Evolutionary conservation across 2,113 vertebrate species (phyloP), one percentile per base, ranked within the genome.

Genomic region (Epinephelus moara): DNA sequence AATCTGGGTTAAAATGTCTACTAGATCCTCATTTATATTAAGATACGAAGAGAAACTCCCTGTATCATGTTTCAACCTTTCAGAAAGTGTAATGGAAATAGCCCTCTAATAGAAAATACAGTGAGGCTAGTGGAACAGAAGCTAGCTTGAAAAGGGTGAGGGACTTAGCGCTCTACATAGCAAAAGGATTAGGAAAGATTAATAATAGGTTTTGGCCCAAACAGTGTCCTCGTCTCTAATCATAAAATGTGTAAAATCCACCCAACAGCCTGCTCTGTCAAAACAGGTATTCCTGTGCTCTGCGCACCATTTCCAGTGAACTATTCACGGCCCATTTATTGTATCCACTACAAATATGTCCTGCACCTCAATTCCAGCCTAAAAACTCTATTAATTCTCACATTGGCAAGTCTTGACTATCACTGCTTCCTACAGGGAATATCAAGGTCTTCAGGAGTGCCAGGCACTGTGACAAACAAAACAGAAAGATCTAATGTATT

Each of bases 141-240:
- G 25, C 61, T 64, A 27, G 62, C 72, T 61, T 75, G 52, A 85
- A 80, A 72, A 71, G 42, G 45, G 9, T 74, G 62, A 74, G 17
- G 33, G 62, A 61, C 47, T 76, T 56, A 69, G 56, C 15, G 6
- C 27, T 77, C 12, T 56, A 53, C 64, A 53, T 49, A 53, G 67
- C 4, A 27, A 73, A 82, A 33, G 79, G 75, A 88, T 82, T 85
- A 79, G 23, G 27, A 18, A 56, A 69, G 80, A 85, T 80, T 80
- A 75, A 75, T 71, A 21, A 67, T 75, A 76, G 18, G 67, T 84
- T 84, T 75, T 21, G 49, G 50, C 52, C 25, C 57, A 47, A 81
- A 78, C 10, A 27, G 50, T 63, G 33, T 53, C 27, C 70, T 59
- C 4, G 4, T 57, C 56, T 11, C 17, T 56, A 59, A 75, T 75